Conservation (phyloP, 1,140 invertebrate genomes). For the Panagrolaimus sp. region DNA sequence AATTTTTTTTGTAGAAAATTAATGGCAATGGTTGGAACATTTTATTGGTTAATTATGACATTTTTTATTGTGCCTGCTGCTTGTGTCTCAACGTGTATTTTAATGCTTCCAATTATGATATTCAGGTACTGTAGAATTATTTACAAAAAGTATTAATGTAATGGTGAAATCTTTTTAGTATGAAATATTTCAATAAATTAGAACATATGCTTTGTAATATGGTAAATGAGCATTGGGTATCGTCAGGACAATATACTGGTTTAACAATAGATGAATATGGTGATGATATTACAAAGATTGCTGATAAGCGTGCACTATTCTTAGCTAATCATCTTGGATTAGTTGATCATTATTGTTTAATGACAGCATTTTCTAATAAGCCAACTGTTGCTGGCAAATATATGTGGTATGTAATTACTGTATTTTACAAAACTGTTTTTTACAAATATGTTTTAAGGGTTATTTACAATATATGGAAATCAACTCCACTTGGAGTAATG, state of each 20-base stretch:
- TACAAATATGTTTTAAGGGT: too few relatives aligned
- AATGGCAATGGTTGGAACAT: constrained; percentile 38
- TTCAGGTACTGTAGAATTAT: constrained; percentile 30
- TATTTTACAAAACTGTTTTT: too few relatives aligned
- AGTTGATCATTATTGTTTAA: constrained; percentile 52
- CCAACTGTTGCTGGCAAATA: constrained; percentile 39
- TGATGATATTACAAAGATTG: constrained; percentile 37
- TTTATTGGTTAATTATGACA: constrained; percentile 54
- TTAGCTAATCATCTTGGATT: constrained; percentile 51
- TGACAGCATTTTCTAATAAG: constrained; percentile 52
- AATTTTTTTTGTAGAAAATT: too few relatives aligned
- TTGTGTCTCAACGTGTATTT: constrained; percentile 40
- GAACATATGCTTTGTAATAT: constrained; percentile 47
- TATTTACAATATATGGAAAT: constrained; percentile 50
- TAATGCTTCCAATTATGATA: constrained; percentile 40
- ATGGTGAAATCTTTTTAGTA: constrained; percentile 35
- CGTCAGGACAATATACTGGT: constrained; percentile 43
- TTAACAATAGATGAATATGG: constrained; percentile 54
- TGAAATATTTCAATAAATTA: constrained; percentile 43
- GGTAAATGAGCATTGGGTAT: constrained; percentile 53
- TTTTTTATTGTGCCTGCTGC: constrained; percentile 44
- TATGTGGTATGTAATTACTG: too few relatives aligned
- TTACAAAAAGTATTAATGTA: background rate
- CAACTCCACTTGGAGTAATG: constrained; percentile 33
- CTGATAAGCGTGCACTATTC: constrained; percentile 45